Evolutionary conservation across 2,888 invertebrate genomes (phyloP).

Genomic region (Chloromyia formosa): DNA sequence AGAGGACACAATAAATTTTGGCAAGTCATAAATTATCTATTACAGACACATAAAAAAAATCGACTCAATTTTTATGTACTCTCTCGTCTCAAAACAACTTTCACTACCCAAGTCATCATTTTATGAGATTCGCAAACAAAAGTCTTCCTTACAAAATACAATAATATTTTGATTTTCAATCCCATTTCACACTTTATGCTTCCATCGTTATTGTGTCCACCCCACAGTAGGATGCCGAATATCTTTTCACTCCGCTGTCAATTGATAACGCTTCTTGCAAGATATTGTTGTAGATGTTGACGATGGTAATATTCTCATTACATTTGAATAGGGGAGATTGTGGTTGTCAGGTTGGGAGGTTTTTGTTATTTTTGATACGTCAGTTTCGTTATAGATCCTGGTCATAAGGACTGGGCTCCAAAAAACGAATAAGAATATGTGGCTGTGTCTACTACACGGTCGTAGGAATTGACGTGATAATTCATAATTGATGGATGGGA

Average conservation of each 20-base stretch:
- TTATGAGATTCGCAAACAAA: constrained; percentile 38
- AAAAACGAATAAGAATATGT: no score
- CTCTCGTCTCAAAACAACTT: neutral
- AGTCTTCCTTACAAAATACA: neutral
- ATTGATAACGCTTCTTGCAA: neutral
- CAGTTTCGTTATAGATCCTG: no score
- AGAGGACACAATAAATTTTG: constrained; percentile 29
- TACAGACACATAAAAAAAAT: constrained; percentile 20
- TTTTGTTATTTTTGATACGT: no score
- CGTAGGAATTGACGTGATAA: no score
- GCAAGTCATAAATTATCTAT: constrained; percentile 16
- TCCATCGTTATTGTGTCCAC: neutral
- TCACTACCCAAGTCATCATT: constrained; percentile 31
- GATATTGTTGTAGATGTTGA: no score
- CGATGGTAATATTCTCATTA: no score
- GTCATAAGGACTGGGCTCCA: no score
- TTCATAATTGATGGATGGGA: no score
- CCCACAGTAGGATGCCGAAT: neutral
- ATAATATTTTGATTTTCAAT: constrained; percentile 44
- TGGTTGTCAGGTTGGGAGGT: no score
- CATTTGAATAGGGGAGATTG: no score
- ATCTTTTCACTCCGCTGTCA: neutral
- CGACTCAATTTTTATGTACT: constrained; percentile 25
- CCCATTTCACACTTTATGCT: constrained; percentile 38
- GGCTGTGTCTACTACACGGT: no score